Base-by-base conservation (phyloP, 2,113 vertebrate genomes). In the Melanerpes formicivorus region DNA sequence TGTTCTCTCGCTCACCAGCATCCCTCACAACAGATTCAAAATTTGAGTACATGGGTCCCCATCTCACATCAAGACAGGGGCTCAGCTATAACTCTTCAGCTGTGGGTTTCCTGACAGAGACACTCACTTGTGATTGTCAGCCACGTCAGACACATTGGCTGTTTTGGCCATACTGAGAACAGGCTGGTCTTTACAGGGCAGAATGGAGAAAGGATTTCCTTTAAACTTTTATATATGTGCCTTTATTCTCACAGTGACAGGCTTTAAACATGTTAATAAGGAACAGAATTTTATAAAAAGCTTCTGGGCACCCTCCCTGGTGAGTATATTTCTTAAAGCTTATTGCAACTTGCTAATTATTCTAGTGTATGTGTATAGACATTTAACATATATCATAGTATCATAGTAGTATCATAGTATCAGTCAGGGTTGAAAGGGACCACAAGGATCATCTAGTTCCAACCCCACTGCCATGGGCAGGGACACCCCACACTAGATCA, bases 1-100 rank as follows among this genome's bases (percentile, higher is more conserved):
- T 29, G 14, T 55, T 55, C 25, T 14, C 23, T 37, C 60, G 78
- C 46, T 77, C 37, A 60, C 5, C 5, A 2, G 5, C 2, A 60
- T 29, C 37, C 29, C 27, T 60, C 2, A 0, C 52, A 26, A 30
- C 42, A 30, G 32, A 14, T 90, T 73, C 0, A 0, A 22, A 54
- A 58, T 5, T 18, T 44, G 30, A 69, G 25, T 30, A 17, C 7
- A 32, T 40, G 26, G 6, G 40, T 62, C 22, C 21, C 4, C 14
- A 15, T 26, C 19, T 66, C 17, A 23, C 44, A 58, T 66, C 27
- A 58, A 9, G 40, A 64, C 27, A 21, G 54, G 21, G 74, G 18
- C 46, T 76, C n/a, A 56, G 65, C 19, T 30, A 11, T 79, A 18
- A 37, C 55, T 34, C 25, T 63, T 58, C 37, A 83, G 19, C 56